Conservation (phyloP, 64 coral and sea anemone genomes). For the Montipora capricornis region DNA sequence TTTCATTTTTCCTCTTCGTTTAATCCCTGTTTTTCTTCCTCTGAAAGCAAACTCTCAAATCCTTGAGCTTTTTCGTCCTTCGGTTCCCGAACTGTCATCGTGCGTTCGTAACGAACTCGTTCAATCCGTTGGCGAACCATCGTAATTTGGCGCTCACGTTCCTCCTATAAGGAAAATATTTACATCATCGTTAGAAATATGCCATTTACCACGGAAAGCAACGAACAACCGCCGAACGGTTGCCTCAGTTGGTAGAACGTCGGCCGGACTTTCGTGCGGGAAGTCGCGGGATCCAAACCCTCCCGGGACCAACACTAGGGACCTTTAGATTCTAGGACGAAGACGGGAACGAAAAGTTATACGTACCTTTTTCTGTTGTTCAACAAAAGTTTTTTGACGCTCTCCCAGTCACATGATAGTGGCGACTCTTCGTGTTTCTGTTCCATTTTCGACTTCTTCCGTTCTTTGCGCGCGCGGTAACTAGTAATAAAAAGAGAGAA, state of each 20-base stretch:
- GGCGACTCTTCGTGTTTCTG: slow-evolving; percentile 71
- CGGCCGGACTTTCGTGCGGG: no score
- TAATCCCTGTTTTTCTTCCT: slow-evolving; percentile 87
- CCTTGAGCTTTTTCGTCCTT: slow-evolving; percentile 79
- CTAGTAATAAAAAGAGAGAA: slow-evolving; percentile 30
- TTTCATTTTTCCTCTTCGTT: slow-evolving; percentile 95
- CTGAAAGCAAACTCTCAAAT: slow-evolving; percentile 84
- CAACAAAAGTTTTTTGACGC: slow-evolving; percentile 95
- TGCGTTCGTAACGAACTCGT: slow-evolving; percentile 92
- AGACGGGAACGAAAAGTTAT: not conserved
- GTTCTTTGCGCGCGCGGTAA: slow-evolving; percentile 56
- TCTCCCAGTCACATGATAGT: slow-evolving; percentile 91
- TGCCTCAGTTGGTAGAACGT: no score
- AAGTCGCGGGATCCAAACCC: no score
- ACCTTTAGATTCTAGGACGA: no score
- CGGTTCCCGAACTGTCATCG: slow-evolving; percentile 95
- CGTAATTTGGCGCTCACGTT: slow-evolving; percentile 92
- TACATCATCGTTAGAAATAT: not conserved
- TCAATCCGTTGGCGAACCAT: slow-evolving; percentile 94
- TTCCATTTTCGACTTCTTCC: slow-evolving; percentile 76
- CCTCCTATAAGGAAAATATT: slow-evolving; percentile 61
- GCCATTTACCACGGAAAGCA: not conserved
- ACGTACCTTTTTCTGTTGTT: slow-evolving; percentile 89
- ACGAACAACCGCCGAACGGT: not conserved
- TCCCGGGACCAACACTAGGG: no score